A percentile compares a stretch with the other conserved stretches of the same genome.
Conservation (phyloP, 92 coral and sea anemone species). For the Parazoanthus darwini region DNA sequence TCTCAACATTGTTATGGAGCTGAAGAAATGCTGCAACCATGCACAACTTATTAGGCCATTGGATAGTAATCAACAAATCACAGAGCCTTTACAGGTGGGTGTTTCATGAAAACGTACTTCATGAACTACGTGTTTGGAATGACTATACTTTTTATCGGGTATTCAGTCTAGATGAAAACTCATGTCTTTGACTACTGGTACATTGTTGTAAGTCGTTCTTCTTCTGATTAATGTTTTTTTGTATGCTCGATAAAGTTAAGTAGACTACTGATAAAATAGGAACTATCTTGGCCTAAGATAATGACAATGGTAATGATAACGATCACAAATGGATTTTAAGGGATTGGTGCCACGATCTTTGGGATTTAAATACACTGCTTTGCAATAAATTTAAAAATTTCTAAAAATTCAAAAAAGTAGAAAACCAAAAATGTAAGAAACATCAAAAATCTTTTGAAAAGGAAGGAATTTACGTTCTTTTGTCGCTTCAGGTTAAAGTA, state of each 20-base stretch:
- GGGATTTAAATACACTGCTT: too few species aligned
- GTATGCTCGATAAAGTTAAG: background rate
- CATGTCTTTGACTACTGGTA: background rate
- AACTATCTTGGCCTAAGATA: too few species aligned
- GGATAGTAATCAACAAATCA: constrained; percentile 53
- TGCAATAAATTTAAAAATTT: too few species aligned
- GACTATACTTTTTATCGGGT: background rate
- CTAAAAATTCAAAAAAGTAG: too few species aligned
- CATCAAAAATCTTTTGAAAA: too few species aligned
- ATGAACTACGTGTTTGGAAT: background rate
- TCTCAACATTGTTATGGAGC: constrained; percentile 95
- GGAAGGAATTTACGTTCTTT: too few species aligned
- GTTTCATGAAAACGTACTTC: background rate
- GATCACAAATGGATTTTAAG: too few species aligned
- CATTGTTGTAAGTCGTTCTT: background rate
- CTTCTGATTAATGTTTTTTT: background rate
- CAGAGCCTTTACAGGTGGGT: constrained; percentile 79
- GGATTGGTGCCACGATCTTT: too few species aligned
- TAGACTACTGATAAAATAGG: background rate
- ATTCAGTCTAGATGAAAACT: background rate
- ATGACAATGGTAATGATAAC: too few species aligned
- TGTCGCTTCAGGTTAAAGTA: too few species aligned
- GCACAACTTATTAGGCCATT: constrained; percentile 80
- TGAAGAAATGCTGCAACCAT: constrained; percentile 96
- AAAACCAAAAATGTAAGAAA: too few species aligned